Evolutionary conservation across 2,888 invertebrate species (phyloP).

Genomic region (Calephelis perditalis): DNA sequence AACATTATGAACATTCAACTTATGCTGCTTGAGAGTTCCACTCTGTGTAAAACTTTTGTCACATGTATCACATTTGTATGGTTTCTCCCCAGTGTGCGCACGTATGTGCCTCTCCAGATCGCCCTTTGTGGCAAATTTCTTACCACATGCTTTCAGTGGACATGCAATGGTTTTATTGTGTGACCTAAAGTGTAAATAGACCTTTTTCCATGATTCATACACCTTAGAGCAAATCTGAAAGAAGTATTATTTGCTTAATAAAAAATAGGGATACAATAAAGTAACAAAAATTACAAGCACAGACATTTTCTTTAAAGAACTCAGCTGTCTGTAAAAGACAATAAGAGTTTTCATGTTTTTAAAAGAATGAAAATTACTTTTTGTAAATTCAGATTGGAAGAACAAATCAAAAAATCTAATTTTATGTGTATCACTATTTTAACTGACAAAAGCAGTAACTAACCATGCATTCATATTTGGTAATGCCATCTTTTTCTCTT

Average conservation of each 20-base stretch:
- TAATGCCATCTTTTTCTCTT: background rate
- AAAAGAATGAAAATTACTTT: constrained; percentile 3
- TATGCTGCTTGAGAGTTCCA: constrained; percentile 48
- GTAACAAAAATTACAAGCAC: background rate
- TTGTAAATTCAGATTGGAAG: constrained; percentile 1
- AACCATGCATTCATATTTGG: constrained; percentile 36
- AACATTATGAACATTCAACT: constrained; percentile 37
- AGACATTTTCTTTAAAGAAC: constrained; percentile 1
- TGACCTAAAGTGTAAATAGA: constrained; percentile 50
- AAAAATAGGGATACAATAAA: background rate
- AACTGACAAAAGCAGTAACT: constrained; percentile 21
- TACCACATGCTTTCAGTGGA: constrained; percentile 46
- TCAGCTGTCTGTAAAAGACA: background rate
- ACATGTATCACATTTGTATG: constrained; percentile 51
- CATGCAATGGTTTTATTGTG: constrained; percentile 51
- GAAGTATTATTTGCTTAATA: background rate
- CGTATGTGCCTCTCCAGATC: constrained; percentile 60
- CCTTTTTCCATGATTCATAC: constrained; percentile 47
- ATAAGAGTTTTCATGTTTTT: no score
- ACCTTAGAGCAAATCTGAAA: constrained; percentile 55
- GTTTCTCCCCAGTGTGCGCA: constrained; percentile 62
- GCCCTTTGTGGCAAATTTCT: constrained; percentile 54
- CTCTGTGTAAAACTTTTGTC: constrained; percentile 50
- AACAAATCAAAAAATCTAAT: no score
- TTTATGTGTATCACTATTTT: background rate